phyloP scores from a whole-genome alignment of 2,888 invertebrate species.

The Leucoma salicis region DNA sequence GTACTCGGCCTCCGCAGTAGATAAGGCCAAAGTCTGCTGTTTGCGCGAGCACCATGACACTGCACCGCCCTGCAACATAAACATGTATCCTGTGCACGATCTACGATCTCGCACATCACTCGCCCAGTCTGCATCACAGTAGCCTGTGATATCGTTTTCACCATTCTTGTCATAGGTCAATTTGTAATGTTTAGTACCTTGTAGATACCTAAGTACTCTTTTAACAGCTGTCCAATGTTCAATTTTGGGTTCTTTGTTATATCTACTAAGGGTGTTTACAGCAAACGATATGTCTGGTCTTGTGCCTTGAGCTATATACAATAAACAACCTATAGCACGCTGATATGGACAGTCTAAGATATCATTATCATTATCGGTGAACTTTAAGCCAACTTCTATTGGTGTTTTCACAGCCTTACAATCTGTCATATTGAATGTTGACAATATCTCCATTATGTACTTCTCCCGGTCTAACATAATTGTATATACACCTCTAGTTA shows the following conservation, averaged over 20 bases:
- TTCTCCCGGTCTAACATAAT: conserved; percentile 5
- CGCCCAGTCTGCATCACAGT: conserved; percentile 34
- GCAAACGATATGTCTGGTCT: conserved; percentile 11
- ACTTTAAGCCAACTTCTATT: conserved; percentile 6
- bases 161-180: conserved; percentile 7
- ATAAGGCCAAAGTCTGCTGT: conserved; percentile 15
- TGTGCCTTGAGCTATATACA: not conserved
- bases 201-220: conserved; percentile 25
- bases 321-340: conserved; percentile 8
- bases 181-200: conserved; percentile 17
- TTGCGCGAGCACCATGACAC: conserved; percentile 31
- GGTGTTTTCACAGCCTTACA: conserved; percentile 4
- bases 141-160: conserved; percentile 15
- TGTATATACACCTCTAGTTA: not conserved
- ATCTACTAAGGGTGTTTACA: conserved; percentile 19
- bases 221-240: conserved; percentile 14
- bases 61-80: conserved; percentile 31
- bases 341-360: conserved; percentile 16
- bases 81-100: conserved; percentile 30
- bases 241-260: conserved; percentile 16
- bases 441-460: not conserved
- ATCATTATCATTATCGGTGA: conserved; percentile 2
- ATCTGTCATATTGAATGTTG: not conserved
- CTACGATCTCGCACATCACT: conserved; percentile 7
- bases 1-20: conserved; percentile 22